Conservation (phyloP, 2,888 invertebrate species). For the Lutraria lutraria region DNA sequence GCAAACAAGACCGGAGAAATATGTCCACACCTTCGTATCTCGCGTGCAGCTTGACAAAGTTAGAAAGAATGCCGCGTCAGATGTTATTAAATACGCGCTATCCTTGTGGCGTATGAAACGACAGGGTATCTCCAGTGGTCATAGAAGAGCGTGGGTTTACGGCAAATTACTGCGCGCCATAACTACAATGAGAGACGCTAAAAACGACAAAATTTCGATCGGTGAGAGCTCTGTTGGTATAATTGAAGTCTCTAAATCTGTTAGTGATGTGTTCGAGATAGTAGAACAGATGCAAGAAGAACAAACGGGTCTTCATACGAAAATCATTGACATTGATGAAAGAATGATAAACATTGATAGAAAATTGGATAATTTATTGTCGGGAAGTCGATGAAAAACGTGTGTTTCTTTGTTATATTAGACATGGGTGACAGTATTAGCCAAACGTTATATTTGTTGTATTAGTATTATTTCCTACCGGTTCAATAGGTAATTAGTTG, state of each 20-base stretch:
- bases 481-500: background rate
- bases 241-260: conserved; percentile 76
- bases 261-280: conserved; percentile 75
- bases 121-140: conserved; percentile 59
- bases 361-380: conserved; percentile 71
- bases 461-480: background rate
- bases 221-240: conserved; percentile 79
- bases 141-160: conserved; percentile 67
- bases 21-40: conserved; percentile 82
- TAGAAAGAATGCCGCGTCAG: conserved; percentile 79
- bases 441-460: conserved; percentile 10
- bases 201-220: conserved; percentile 75
- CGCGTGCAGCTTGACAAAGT: conserved; percentile 79
- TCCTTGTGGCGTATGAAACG: conserved; percentile 77
- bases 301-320: conserved; percentile 70
- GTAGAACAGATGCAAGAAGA: conserved; percentile 73
- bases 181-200: conserved; percentile 77
- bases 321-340: conserved; percentile 72
- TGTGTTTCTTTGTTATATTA: background rate
- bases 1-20: conserved; percentile 81
- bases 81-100: conserved; percentile 81
- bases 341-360: conserved; percentile 71
- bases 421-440: background rate
- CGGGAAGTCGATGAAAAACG: conserved; percentile 19
- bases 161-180: conserved; percentile 78